Base-by-base conservation (phyloP, 2,797 vertebrate species). In the Clarias fuscus region DNA sequence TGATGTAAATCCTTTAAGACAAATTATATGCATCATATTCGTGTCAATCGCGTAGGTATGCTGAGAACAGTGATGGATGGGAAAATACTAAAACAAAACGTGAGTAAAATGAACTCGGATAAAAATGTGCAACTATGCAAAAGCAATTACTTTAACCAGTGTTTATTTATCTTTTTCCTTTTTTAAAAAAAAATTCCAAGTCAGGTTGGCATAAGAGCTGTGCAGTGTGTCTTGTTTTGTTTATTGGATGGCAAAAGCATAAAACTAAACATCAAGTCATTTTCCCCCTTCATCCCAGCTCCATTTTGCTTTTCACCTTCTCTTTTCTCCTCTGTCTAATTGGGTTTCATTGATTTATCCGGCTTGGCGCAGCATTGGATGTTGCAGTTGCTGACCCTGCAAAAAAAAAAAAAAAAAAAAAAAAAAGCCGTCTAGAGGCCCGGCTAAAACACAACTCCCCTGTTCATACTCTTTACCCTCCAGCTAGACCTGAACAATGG, bases 381-480 rank as follows among this genome's bases (percentile, higher is more conserved):
- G 91, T 88, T 89, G 90, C 91, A 90, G 91, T 88, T 93, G 94
- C 94, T 95, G 95, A 95, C 92, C 94, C 91, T 91, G 94, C 94
- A 93, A 92, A 94, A 95, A 95, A 67, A 93, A 93, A 88, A 90
- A 91, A 90, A 91, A 93, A 88, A 93, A 88, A 91, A 91, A 90
- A 91, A 93, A 88, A 91, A 91, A 24, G 62, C 84, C 89, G 90
- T 91, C 92, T 92, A 91, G 91, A 91, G 92, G 88, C 90, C 85
- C 87, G 84, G 88, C 88, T 88, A 88, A 83, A 86, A 71, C 87
- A 48, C 86, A 77, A 62, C 67, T n/a, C 81, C 84, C 43, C 81
- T 24, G 10, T 68, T 65, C 7, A n/a, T 59, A 72, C 43, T 27
- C 43, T 71, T 79, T 76, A 72, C 80, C 67, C 90, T 90, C 93